Evolutionary conservation across 1,140 invertebrate genomes (phyloP), one percentile per base, ranked within the genome.

Genomic region (Pinna nobilis): DNA sequence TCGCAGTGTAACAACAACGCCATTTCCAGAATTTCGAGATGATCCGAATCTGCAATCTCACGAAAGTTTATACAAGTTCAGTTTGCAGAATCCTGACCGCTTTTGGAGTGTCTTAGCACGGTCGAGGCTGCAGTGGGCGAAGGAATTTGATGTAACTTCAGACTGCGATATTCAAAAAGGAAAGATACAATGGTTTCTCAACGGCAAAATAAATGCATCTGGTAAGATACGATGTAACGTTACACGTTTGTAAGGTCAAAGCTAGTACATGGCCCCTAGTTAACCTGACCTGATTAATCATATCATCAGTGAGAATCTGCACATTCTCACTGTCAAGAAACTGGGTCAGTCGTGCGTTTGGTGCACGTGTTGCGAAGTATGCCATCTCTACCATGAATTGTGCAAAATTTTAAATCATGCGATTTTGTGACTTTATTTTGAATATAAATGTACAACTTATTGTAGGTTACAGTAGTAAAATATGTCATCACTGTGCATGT

Each of bases 171-270:
- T 91, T 68, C 73, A 77, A 13, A 78, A 86, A 25, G 90, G 88
- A 5, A 77, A 84, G 39, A 79, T 86, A 79, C 65, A 64, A 47
- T 89, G 88, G 88, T 89, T 89, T 75, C n/a, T 85, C 23, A 82
- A 87, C 60, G 91, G 91, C 60, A 88, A 89, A 79, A 63, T 91
- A 5, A 92, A 92, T 81, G 90, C 87, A 20, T 88, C 91, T 74
- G 90, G 90, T 91, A 49, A 13, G 49, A n/a, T 44, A 28, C 20
- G 13, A 7, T n/a, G 13, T 39, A 39, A 9, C 7, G 20, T 23
- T 25, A 20, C 18, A 30, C 11, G 15, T 20, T 63, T 18, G 9
- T 64, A 1, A 28, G 11, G 23, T 7, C 2, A 23, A 5, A 18
- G 28, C 1, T 37, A 59, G 33, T 11, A 44, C n/a, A 44, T 44